Evolutionary conservation across 2,888 invertebrate species (phyloP).

Genomic region (Ichneumoninae sp.): DNA sequence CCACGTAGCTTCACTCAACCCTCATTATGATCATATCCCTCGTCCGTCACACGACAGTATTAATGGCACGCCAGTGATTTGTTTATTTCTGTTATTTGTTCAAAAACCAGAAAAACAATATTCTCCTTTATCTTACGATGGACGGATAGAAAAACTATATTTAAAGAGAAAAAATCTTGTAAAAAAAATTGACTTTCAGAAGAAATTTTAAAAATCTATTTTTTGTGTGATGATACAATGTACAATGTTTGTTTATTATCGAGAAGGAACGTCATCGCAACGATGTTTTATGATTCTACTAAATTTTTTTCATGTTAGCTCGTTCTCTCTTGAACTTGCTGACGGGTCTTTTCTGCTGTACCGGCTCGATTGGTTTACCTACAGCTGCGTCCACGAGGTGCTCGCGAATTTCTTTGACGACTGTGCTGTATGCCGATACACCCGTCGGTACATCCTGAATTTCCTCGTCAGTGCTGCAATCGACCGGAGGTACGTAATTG

Average conservation of each 20-base stretch:
- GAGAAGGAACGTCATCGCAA: neutral
- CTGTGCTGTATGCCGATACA: constrained; percentile 72
- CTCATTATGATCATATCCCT: neutral
- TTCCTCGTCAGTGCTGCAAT: constrained; percentile 68
- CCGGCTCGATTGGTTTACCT: constrained; percentile 36
- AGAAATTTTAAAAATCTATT: constrained; percentile 39
- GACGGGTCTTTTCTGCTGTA: constrained; percentile 69
- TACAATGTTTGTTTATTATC: neutral
- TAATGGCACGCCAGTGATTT: neutral
- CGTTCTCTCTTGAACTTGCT: constrained; percentile 79
- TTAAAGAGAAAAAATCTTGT: neutral
- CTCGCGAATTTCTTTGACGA: constrained; percentile 77
- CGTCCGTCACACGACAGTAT: neutral
- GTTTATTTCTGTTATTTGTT: neutral
- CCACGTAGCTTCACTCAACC: neutral
- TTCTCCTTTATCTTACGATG: neutral
- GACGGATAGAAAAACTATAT: neutral
- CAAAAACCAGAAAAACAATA: neutral
- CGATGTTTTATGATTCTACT: neutral
- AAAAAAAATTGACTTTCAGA: neutral
- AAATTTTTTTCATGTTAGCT: constrained; percentile 69
- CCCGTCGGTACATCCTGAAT: constrained; percentile 58
- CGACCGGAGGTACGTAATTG: constrained; percentile 45
- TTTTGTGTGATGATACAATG: neutral
- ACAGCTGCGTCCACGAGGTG: constrained; percentile 59